Conservation (phyloP, 2,888 invertebrate genomes). For the Venustoraphidia nigricollis region DNA sequence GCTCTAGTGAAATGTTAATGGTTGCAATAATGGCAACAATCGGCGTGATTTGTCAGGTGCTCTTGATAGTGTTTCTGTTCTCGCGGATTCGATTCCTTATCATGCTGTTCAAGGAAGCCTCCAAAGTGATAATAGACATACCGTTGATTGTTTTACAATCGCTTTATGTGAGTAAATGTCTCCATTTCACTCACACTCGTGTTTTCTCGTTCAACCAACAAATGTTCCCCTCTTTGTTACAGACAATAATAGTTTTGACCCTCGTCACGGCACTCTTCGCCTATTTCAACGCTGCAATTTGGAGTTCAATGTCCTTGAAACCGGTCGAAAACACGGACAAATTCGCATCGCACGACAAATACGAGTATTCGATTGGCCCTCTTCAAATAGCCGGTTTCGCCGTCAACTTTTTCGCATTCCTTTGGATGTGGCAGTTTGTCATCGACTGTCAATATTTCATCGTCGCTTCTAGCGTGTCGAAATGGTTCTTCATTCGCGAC, state of each 20-base stretch:
- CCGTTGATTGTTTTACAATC: conserved; percentile 36
- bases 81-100: conserved; percentile 36
- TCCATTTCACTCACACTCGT: not conserved
- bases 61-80: conserved; percentile 33
- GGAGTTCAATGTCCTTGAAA: conserved; percentile 11
- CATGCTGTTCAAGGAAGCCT: conserved; percentile 37
- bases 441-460: conserved; percentile 46
- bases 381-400: conserved; percentile 14
- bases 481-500: conserved; percentile 47
- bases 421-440: conserved; percentile 44
- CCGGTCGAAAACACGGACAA: conserved; percentile 11
- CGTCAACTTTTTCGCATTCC: conserved; percentile 34
- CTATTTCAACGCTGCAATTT: conserved; percentile 13
- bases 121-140: conserved; percentile 37
- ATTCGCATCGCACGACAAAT: conserved; percentile 2
- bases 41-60: conserved; percentile 21
- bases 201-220: too few relatives aligned
- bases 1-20: not conserved
- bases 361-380: conserved; percentile 12
- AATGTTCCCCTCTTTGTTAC: conserved; percentile 9
- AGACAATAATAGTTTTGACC: conserved; percentile 28
- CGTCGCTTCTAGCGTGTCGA: conserved; percentile 42
- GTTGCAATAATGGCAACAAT: not conserved
- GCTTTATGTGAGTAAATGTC: conserved; percentile 29
- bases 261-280: conserved; percentile 19